These are phyloP conservation scores for Lophura nycthemera DNA, from an alignment of 2,113 vertebrate species.

Conservation along the genomic window DNA sequence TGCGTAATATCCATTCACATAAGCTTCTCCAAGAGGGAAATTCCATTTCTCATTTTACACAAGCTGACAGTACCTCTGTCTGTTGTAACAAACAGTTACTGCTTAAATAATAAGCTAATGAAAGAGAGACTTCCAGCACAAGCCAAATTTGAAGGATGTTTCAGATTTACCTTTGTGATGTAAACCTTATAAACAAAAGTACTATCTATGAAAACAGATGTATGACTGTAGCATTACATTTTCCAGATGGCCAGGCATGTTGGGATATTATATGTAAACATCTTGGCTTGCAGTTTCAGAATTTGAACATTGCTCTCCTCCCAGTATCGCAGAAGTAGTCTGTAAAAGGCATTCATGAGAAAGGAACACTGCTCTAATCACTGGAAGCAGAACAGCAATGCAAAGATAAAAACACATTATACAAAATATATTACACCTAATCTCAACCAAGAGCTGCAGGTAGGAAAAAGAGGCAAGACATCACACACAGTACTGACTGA, in stretches of 20 bases:
- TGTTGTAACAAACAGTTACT: slow-evolving; percentile 16
- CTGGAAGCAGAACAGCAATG: slow-evolving; percentile 13
- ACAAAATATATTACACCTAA: background rate
- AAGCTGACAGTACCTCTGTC: no score
- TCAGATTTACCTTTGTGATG: slow-evolving; percentile 83
- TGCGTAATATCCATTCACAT: slow-evolving; percentile 7
- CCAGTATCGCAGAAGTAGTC: slow-evolving; percentile 91
- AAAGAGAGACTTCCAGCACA: slow-evolving; percentile 49
- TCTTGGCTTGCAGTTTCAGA: slow-evolving; percentile 92
- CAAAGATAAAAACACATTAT: background rate
- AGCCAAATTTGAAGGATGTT: slow-evolving; percentile 54
- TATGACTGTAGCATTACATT: slow-evolving; percentile 93
- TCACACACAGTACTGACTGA: background rate
- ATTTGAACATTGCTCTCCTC: slow-evolving; percentile 91
- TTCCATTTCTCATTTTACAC: no score
- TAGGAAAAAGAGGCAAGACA: background rate
- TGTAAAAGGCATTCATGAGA: slow-evolving; percentile 79
- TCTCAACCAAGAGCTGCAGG: background rate
- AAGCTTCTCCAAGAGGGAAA: slow-evolving; percentile 51
- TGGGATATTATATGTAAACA: slow-evolving; percentile 89
- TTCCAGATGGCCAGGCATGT: slow-evolving; percentile 94
- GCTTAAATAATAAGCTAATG: slow-evolving; percentile 50
- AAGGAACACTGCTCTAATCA: slow-evolving; percentile 70
- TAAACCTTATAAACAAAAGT: slow-evolving; percentile 81
- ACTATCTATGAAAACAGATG: slow-evolving; percentile 83